Conservation (phyloP, 2,113 vertebrate genomes). For the Phalacrocorax pelagicus region DNA sequence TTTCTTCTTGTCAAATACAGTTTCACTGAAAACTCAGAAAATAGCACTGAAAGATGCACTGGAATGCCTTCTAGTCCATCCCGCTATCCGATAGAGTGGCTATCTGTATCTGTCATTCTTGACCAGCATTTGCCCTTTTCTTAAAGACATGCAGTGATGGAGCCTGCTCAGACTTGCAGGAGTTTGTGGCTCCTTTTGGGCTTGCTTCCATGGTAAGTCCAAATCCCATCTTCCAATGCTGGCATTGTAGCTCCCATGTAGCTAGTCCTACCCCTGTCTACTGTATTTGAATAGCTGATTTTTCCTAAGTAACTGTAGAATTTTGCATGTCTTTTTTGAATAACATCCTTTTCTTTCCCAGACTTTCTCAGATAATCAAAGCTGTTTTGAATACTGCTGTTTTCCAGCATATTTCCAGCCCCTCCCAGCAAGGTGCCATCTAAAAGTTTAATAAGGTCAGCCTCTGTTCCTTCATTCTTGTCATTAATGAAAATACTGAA, state of each 20-base stretch:
- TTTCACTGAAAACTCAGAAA: neutral
- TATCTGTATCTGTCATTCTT: neutral
- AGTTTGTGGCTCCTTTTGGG: neutral
- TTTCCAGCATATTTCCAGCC: constrained; percentile 1
- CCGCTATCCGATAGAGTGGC: fast-evolving
- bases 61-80: neutral
- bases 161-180: neutral
- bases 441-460: constrained; percentile 20
- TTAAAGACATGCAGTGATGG: neutral
- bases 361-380: neutral
- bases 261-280: neutral
- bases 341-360: neutral
- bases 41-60: neutral
- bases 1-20: neutral
- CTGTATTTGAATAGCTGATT: constrained; percentile 7
- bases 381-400: constrained; percentile 12
- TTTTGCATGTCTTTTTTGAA: constrained; percentile 32
- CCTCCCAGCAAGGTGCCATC: constrained; percentile 9
- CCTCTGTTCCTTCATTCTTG: neutral
- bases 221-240: neutral
- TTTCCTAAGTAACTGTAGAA: neutral
- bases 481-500: constrained; percentile 11
- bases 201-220: neutral
- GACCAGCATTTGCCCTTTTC: neutral
- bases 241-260: neutral